phyloP scores from a whole-genome alignment of 2,113 vertebrate genomes.

The Bucco capensis region DNA sequence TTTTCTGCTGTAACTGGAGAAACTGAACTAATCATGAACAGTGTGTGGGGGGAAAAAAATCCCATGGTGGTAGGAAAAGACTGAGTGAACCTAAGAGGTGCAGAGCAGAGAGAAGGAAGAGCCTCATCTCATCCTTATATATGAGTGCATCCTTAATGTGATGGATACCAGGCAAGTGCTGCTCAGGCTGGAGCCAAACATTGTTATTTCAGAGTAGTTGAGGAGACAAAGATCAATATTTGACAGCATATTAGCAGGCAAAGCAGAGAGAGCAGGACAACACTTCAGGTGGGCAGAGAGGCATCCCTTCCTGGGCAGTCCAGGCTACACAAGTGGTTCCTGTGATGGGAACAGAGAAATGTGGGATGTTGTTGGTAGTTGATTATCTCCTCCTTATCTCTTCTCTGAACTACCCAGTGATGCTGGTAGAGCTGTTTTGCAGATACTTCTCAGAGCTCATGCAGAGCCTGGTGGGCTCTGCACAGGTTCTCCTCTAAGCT shows the following conservation, averaged over 20 bases:
- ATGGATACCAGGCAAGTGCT: not conserved
- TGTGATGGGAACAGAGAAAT: not conserved
- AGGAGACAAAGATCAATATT: not conserved
- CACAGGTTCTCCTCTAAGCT: not conserved
- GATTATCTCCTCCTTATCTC: not conserved
- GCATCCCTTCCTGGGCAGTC: not conserved
- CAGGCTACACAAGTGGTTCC: not conserved
- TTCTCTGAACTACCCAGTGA: not conserved
- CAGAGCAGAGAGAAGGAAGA: not conserved
- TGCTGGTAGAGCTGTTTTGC: not conserved
- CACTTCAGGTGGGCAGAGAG: not conserved
- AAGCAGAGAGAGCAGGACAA: not conserved
- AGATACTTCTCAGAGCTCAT: not conserved
- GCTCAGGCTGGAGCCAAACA: not conserved
- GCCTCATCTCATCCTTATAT: not conserved
- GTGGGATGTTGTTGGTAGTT: not conserved
- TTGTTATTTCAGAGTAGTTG: not conserved
- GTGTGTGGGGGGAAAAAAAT: not conserved
- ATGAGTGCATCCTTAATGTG: not conserved
- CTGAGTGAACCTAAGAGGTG: not conserved
- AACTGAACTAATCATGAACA: slow-evolving; percentile 5
- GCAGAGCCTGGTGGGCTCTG: not conserved
- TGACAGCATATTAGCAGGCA: not conserved
- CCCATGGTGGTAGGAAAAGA: not conserved
- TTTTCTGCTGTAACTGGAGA: not conserved